Base-by-base conservation (phyloP, 2,797 vertebrate species). In the Pipistrellus nathusii region DNA sequence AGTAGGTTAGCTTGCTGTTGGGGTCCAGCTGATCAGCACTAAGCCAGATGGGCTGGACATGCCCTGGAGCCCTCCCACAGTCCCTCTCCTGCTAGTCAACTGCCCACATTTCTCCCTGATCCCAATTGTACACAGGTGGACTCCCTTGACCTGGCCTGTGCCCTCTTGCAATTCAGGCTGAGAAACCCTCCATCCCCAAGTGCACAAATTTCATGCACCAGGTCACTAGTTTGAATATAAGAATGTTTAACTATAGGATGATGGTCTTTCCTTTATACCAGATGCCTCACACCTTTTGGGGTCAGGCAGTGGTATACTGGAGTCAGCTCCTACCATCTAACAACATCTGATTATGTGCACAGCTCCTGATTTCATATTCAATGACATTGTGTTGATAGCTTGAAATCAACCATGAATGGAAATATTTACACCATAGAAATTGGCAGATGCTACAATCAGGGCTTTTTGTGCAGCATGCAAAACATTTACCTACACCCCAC, bases 81-180 rank as follows among this genome's bases (percentile, higher is more conserved):
- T 27, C 57, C 25, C 11, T 59, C 25, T 11, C 57, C 5, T 2
- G 25, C 23, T 59, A 11, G 25, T 25, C 57, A 59, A 59, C 25
- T 1, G 0, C 57, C 21, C 25, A 0, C 10, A 5, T 59, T 25
- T 27, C 25, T 27, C 25, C 5, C 57, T 27, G 25, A 2, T 25
- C 2, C 25, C 2, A 0, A 59, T 27, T 59, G 25, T 27, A 11
- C 57, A 59, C 1, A 0, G 2, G 57, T 59, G 5, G 57, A 2
- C 53, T 59, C 25, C 57, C 57, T 59, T 0, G 0, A 12, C 25
- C 23, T 59, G 25, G 57, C 25, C 11, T 27, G 57, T 12, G 0
- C 23, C 57, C 57, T 59, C 57, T 59, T 12, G 5, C 57, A 59
- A 59, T 59, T 59, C 0, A 2, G 25, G 11, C 11, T 59, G 25